Percentiles rank a stretch among this genome's conserved stretches.
phyloP scores from a whole-genome alignment of 2,113 vertebrate genomes.

The Mola mola region DNA sequence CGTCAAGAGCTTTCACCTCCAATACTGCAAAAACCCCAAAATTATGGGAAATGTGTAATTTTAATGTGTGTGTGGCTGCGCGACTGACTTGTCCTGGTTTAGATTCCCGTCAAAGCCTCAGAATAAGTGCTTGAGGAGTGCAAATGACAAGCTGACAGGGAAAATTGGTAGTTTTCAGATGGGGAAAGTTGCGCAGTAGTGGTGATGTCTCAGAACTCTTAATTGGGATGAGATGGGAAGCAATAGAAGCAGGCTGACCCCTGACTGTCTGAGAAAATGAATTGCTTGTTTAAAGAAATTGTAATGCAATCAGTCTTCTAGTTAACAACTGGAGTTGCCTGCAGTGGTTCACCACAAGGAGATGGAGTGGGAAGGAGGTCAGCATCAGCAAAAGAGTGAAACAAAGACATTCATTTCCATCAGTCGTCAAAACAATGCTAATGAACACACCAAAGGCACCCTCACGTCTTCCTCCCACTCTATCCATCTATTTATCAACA shows the following conservation, averaged over 20 bases:
- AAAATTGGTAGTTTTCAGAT: slow-evolving; percentile 53
- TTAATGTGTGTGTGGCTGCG: slow-evolving; percentile 1
- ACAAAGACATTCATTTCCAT: slow-evolving; percentile 37
- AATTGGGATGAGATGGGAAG: slow-evolving; percentile 23
- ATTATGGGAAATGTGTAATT: slow-evolving; percentile 36
- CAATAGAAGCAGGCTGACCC: slow-evolving; percentile 30
- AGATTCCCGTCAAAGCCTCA: slow-evolving; percentile 27
- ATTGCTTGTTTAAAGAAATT: slow-evolving; percentile 58
- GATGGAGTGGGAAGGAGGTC: slow-evolving; percentile 50
- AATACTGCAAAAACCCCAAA: slow-evolving; percentile 41
- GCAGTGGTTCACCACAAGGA: slow-evolving; percentile 31
- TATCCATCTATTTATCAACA: slow-evolving; percentile 1
- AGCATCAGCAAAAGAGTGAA: slow-evolving; percentile 25
- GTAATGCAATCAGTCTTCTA: slow-evolving; percentile 56
- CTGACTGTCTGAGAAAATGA: slow-evolving; percentile 53
- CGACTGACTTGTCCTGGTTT: slow-evolving; percentile 3
- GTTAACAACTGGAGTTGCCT: slow-evolving; percentile 40
- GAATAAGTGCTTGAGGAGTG: slow-evolving; percentile 27
- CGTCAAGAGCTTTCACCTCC: slow-evolving; percentile 67
- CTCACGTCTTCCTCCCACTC: slow-evolving; percentile 11
- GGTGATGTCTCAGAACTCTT: slow-evolving; percentile 16
- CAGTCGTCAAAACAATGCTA: slow-evolving; percentile 48
- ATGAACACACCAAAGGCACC: slow-evolving; percentile 50
- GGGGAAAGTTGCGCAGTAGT: slow-evolving; percentile 35
- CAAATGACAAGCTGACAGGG: slow-evolving; percentile 36